These are phyloP conservation scores for Pinna nobilis DNA, from an alignment of 1,140 invertebrate species.

Conservation along the genomic window DNA sequence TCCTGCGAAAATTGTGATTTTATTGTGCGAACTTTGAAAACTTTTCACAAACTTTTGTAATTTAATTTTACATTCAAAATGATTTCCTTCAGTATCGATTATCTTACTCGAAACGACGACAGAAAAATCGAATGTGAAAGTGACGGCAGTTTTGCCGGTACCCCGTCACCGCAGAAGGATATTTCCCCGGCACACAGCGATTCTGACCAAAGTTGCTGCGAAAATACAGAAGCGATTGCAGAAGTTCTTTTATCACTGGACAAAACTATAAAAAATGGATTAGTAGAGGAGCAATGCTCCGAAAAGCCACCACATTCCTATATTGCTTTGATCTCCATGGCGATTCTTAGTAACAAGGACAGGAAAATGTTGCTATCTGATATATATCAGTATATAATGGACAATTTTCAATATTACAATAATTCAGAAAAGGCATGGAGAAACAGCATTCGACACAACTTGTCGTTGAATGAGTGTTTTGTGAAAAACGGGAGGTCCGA, in stretches of 20 bases:
- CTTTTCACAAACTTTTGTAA: too few species aligned
- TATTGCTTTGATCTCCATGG: slow-evolving; percentile 82
- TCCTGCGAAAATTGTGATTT: too few species aligned
- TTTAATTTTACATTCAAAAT: too few species aligned
- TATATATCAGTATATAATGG: slow-evolving; percentile 75
- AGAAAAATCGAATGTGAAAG: not conserved
- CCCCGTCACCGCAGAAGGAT: slow-evolving; percentile 6
- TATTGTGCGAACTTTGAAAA: too few species aligned
- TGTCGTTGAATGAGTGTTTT: slow-evolving; percentile 98
- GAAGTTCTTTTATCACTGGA: slow-evolving; percentile 39
- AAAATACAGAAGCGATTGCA: slow-evolving; percentile 42
- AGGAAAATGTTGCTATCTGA: slow-evolving; percentile 75
- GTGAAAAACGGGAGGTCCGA: slow-evolving; percentile 90
- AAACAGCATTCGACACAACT: slow-evolving; percentile 81
- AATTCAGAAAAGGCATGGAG: slow-evolving; percentile 83
- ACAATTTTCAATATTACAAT: slow-evolving; percentile 78
- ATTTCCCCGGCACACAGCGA: slow-evolving; percentile 22
- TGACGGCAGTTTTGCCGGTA: slow-evolving; percentile 5
- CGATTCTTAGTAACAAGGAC: slow-evolving; percentile 80
- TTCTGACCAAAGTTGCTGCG: slow-evolving; percentile 9
- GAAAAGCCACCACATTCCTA: slow-evolving; percentile 80
- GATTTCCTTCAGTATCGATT: slow-evolving; percentile 43
- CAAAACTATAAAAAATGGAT: slow-evolving; percentile 30
- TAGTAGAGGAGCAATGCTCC: slow-evolving; percentile 18
- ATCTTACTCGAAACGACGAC: slow-evolving; percentile 14